Conservation (phyloP, 2,113 vertebrate species). For the Rallus limicola region DNA sequence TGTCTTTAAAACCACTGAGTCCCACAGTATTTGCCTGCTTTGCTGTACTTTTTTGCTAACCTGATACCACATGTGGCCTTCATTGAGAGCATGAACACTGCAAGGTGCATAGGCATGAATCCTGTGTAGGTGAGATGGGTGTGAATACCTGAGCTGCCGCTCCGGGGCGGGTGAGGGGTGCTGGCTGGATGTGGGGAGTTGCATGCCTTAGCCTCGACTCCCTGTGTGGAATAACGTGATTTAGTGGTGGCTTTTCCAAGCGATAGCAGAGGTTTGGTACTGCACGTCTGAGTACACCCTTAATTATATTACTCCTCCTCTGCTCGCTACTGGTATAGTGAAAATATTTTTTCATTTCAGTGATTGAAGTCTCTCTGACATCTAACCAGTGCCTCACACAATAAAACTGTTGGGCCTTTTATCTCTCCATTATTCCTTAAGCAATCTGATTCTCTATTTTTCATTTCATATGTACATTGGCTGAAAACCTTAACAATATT, state of each 20-base stretch:
- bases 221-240: neutral
- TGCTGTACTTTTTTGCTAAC: neutral
- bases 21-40: no score
- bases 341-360: conserved; percentile 22
- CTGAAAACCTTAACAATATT: conserved; percentile 37
- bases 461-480: conserved; percentile 48
- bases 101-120: rapidly evolving
- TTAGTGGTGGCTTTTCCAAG: neutral
- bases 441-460: conserved; percentile 54
- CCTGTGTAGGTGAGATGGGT: neutral
- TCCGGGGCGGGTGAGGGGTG: rapidly evolving
- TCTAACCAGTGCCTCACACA: neutral
- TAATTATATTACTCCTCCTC: neutral
- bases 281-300: neutral
- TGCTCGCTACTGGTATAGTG: neutral
- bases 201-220: neutral
- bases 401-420: conserved; percentile 8
- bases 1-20: neutral
- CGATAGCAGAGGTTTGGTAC: neutral
- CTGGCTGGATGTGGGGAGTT: neutral
- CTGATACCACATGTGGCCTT: neutral
- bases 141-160: rapidly evolving
- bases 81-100: rapidly evolving
- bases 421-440: conserved; percentile 41
- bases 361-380: conserved; percentile 20